These are phyloP conservation scores for Apoderus coryli DNA, from an alignment of 2,888 invertebrate genomes.

Conservation along the genomic window DNA sequence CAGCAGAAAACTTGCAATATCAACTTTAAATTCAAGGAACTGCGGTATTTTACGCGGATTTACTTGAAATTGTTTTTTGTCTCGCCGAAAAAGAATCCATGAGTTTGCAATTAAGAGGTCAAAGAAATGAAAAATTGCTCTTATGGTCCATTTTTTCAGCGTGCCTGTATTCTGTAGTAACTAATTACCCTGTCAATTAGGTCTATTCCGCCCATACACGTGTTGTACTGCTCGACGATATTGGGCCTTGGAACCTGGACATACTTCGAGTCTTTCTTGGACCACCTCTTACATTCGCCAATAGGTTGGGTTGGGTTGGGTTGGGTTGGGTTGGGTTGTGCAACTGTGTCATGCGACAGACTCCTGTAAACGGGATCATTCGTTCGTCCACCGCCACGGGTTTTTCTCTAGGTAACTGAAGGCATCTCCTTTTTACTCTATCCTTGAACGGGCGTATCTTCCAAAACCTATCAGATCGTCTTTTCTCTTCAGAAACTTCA, in stretches of 20 bases:
- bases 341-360: constrained; percentile 8
- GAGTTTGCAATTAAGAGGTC: constrained; percentile 8
- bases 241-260: constrained; percentile 4
- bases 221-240: constrained; percentile 8
- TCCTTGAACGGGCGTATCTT: constrained; percentile 11
- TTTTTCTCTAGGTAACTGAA: constrained; percentile 7
- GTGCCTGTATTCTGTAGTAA: constrained; percentile 5
- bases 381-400: constrained; percentile 6
- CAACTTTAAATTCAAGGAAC: constrained; percentile 6
- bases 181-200: constrained; percentile 12
- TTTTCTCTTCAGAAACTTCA: constrained; percentile 10
- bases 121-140: constrained; percentile 8
- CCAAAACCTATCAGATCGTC: constrained; percentile 9
- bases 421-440: constrained; percentile 10
- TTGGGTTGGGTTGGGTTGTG: no score
- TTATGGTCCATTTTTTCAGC: constrained; percentile 3
- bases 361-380: constrained; percentile 9
- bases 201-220: constrained; percentile 10
- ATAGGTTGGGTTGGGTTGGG: no score
- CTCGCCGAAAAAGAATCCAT: constrained; percentile 8
- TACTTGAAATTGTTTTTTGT: constrained; percentile 4
- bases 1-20: constrained; percentile 1
- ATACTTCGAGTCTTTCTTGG: constrained; percentile 6
- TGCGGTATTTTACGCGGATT: background rate
- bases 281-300: constrained; percentile 1